Evolutionary conservation across 1,140 invertebrate genomes (phyloP).

Genomic region (Drosophila persimilis): DNA sequence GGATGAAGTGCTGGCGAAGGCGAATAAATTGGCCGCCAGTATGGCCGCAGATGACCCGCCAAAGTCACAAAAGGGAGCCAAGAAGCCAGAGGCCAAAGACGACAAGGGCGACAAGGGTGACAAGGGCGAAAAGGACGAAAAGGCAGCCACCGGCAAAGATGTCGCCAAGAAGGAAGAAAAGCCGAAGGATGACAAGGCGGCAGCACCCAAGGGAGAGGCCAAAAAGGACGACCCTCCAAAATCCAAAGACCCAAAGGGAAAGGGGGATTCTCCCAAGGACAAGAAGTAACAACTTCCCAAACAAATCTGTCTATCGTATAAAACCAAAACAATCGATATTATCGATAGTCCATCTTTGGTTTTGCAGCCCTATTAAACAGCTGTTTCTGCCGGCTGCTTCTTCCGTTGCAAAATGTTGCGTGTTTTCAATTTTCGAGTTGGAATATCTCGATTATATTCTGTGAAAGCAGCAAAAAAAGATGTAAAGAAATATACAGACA

Average conservation of each 20-base stretch:
- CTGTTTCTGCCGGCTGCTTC: conserved; percentile 48
- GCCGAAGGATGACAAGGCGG: background rate
- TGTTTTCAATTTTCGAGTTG: conserved; percentile 30
- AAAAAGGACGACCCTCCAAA: conserved; percentile 5
- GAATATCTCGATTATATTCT: conserved; percentile 56
- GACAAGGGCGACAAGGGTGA: background rate
- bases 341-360: too few species aligned
- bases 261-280: conserved; percentile 31
- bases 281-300: too few species aligned
- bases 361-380: conserved; percentile 5
- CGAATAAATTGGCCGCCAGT: conserved; percentile 86
- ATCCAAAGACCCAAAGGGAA: conserved; percentile 5
- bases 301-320: too few species aligned
- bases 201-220: background rate
- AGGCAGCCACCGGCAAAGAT: background rate
- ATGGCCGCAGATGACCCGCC: conserved; percentile 28
- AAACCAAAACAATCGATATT: too few species aligned
- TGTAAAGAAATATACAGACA: conserved; percentile 83
- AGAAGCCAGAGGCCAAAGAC: conserved; percentile 11
- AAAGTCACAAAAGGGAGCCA: background rate
- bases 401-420: conserved; percentile 60
- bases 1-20: conserved; percentile 91
- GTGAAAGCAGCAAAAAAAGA: conserved; percentile 70
- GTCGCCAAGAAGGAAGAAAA: conserved; percentile 4
- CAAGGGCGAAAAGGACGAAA: conserved; percentile 16